phyloP scores from a whole-genome alignment of 1,140 invertebrate species.

The Bilobella aurantiaca region DNA sequence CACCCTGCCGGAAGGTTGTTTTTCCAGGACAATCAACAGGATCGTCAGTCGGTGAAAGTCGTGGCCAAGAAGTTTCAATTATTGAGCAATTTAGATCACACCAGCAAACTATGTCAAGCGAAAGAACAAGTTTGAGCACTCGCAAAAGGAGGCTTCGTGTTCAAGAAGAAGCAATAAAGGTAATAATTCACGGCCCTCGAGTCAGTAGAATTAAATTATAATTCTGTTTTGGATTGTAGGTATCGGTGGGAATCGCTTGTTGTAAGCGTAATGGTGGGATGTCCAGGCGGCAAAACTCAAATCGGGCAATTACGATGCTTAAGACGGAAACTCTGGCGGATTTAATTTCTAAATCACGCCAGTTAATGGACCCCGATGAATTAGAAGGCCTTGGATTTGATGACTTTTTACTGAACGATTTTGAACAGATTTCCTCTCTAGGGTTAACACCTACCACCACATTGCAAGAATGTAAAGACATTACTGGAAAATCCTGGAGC shows the following conservation, averaged over 20 bases:
- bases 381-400: neutral
- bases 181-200: neutral
- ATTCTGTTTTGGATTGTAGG: neutral
- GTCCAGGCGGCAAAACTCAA: neutral
- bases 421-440: neutral
- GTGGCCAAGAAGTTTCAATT: neutral
- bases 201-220: neutral
- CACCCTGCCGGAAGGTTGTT: neutral
- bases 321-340: neutral
- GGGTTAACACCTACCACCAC: neutral
- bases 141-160: neutral
- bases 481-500: neutral
- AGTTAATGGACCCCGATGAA: neutral
- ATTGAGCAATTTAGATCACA: neutral
- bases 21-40: neutral
- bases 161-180: neutral
- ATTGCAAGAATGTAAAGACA: neutral
- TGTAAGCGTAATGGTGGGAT: neutral
- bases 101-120: neutral
- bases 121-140: neutral
- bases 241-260: neutral
- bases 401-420: neutral
- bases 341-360: neutral
- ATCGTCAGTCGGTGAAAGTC: neutral
- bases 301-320: neutral